Conservation (phyloP, 2,113 vertebrate genomes). For the Diglossa brunneiventris region DNA sequence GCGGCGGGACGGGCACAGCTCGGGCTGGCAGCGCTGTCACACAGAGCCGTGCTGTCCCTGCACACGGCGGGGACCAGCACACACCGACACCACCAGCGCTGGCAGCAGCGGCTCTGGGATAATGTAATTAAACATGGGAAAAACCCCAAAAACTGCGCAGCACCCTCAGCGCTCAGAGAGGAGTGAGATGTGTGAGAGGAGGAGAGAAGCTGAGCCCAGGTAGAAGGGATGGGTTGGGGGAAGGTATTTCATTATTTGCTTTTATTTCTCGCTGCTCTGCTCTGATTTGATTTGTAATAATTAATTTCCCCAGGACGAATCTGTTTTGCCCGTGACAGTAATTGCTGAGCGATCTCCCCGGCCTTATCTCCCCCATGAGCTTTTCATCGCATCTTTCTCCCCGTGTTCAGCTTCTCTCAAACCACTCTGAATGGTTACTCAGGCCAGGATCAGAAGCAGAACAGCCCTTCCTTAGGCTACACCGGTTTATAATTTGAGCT, state of each 20-base stretch:
- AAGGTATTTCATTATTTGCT: not conserved
- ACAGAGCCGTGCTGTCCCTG: not conserved
- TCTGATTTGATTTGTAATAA: not conserved
- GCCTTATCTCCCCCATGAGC: not conserved
- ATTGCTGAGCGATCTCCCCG: not conserved
- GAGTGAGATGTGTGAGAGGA: not conserved
- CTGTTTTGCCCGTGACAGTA: not conserved
- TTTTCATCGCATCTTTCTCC: not conserved
- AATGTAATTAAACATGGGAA: fast-evolving
- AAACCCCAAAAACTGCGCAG: not conserved
- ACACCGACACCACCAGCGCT: not conserved
- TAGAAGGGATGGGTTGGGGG: not conserved
- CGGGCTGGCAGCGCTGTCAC: not conserved
- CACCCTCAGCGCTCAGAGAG: not conserved
- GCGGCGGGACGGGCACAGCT: not conserved
- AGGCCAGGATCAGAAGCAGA: not conserved
- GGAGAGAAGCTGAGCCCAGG: not conserved
- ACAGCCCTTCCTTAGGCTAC: not conserved
- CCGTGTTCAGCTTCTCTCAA: not conserved
- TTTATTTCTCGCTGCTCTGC: not conserved
- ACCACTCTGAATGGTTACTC: not conserved
- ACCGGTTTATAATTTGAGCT: not conserved
- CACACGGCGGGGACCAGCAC: fast-evolving
- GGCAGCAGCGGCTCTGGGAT: not conserved
- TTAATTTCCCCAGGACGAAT: not conserved